Evolutionary conservation across 2,797 vertebrate species (phyloP), one percentile per base, ranked within the genome.

Genomic region (Moxostoma hubbsi): DNA sequence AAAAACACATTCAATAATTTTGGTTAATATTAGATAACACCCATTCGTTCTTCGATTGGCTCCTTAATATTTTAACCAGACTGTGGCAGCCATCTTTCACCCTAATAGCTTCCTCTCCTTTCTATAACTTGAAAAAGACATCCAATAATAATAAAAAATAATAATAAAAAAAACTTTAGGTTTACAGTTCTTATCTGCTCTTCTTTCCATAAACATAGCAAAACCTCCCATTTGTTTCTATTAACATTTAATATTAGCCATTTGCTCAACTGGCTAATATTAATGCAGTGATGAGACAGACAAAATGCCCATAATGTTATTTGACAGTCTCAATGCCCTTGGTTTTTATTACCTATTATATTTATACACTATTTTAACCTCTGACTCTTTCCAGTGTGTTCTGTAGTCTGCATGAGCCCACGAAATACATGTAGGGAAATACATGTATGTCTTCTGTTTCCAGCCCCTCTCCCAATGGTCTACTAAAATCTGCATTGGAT

Each of bases 401-500:
- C 65, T 15, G 2, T 61, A 53, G 81, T 57, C 73, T 81, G 43
- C 80, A 58, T 73, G 70, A 46, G 77, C 73, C 67, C 72, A 68
- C 83, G 79, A 80, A 45, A 82, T 79, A 55, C 79, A 77, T 69
- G 74, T 59, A 47, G 75, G 66, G 82, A 24, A 24, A 24, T 24
- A 24, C 24, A 24, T 83, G 81, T 79, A 82, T 86, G 64, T 78
- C 82, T 85, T 82, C 62, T 79, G 77, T 79, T 79, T 79, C 69
- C 78, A 83, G 72, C 47, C 82, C 66, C 53, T 54, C 46, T 77
- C 71, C 15, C 77, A 76, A 55, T 86, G 84, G 85, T 89, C 88
- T 88, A 87, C 91, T 90, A 89, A 90, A 91, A 84, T 85, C 83
- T 83, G 73, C 77, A 86, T 87, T 91, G 90, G 91, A 90, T 85